Evolutionary conservation across 2,113 vertebrate species (phyloP).

Genomic region (Rhadina sibilatrix): DNA sequence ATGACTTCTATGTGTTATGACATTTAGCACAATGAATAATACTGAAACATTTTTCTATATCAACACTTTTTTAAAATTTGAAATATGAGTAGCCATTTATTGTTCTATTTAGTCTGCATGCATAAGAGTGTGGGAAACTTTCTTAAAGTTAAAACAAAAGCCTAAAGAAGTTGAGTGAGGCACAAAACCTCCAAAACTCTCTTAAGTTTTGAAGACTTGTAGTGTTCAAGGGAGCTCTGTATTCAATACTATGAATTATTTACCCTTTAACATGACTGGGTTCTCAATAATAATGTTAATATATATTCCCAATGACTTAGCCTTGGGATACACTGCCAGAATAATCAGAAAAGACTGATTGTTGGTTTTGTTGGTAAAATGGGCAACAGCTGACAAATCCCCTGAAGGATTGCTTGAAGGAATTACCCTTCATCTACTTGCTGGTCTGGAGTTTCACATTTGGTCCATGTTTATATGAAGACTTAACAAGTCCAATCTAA

Average conservation of each 20-base stretch:
- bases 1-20: not conserved
- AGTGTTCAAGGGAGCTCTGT: not conserved
- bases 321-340: not conserved
- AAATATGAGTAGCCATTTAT: not conserved
- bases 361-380: not conserved
- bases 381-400: not conserved
- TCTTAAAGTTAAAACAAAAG: not conserved
- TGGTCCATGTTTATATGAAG: not conserved
- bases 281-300: not conserved
- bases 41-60: not conserved
- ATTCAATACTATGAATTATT: not conserved
- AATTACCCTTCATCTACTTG: not conserved
- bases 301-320: not conserved
- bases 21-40: not conserved
- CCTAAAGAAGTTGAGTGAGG: not conserved
- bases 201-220: not conserved
- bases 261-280: not conserved
- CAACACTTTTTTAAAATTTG: not conserved
- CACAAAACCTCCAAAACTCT: not conserved
- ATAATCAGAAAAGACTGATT: not conserved
- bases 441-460: not conserved
- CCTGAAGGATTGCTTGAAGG: not conserved
- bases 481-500: not conserved
- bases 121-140: not conserved
- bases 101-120: not conserved